Conservation (phyloP, 2,113 vertebrate species). For the Mionectes macconnelli region DNA sequence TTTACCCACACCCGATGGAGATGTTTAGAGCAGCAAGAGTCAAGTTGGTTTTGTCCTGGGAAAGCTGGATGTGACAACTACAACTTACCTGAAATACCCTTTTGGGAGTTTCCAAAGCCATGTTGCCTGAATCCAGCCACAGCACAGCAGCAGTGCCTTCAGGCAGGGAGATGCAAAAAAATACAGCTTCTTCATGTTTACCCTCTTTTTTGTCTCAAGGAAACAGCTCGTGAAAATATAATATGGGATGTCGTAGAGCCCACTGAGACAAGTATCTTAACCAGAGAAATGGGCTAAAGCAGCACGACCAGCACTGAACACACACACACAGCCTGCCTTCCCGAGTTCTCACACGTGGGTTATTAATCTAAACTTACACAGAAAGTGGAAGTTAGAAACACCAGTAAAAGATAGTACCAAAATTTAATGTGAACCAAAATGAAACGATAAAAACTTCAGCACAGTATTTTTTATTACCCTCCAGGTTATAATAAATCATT, state of each 20-base stretch:
- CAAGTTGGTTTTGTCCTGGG: neutral
- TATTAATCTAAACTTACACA: neutral
- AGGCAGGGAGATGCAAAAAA: neutral
- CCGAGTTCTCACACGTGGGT: neutral
- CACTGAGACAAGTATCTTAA: neutral
- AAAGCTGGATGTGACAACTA: neutral
- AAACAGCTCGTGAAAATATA: neutral
- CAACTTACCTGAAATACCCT: neutral
- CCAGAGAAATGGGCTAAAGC: neutral
- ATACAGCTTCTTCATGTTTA: neutral
- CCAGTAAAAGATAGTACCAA: slow-evolving; percentile 16
- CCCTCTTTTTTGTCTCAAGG: neutral
- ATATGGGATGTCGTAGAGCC: neutral
- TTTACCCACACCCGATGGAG: neutral
- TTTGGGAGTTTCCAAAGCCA: neutral
- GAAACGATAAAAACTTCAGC: slow-evolving; percentile 55
- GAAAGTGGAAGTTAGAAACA: neutral
- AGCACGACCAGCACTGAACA: neutral
- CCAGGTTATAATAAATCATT: slow-evolving; percentile 39
- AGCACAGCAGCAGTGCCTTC: neutral
- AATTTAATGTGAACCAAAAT: slow-evolving; percentile 43
- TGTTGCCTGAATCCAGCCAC: accelerated
- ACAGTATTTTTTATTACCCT: slow-evolving; percentile 2
- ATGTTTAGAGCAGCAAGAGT: neutral
- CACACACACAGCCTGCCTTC: neutral